phyloP scores from a whole-genome alignment of 2,113 vertebrate species.

The Sus scrofa region T2T-Sscrofa CM000830.6:108969001-108969500 shows the following conservation, averaged over 20 bases:
- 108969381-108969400: constrained; percentile 50
- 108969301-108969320: constrained; percentile 53
- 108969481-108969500: not conserved
- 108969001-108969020: too few species aligned
- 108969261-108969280: constrained; percentile 73
- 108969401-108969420: constrained; percentile 55
- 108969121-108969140: too few species aligned
- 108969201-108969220: constrained; percentile 72
- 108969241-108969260: constrained; percentile 79
- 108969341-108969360: constrained; percentile 23
- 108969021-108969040: too few species aligned
- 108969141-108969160: not conserved
- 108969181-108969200: constrained; percentile 87
- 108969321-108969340: constrained; percentile 56
- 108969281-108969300: constrained; percentile 64
- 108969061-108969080: too few species aligned
- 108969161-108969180: constrained; percentile 80
- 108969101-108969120: too few species aligned
- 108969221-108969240: constrained; percentile 70
- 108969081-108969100: too few species aligned
- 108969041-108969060: too few species aligned
- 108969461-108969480: constrained; percentile 22
- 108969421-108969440: not conserved
- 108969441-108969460: not conserved
- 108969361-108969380: constrained; percentile 73